These are phyloP conservation scores for Epistrophella euchroma DNA, from an alignment of 2,888 invertebrate species.

Conservation along the genomic window DNA sequence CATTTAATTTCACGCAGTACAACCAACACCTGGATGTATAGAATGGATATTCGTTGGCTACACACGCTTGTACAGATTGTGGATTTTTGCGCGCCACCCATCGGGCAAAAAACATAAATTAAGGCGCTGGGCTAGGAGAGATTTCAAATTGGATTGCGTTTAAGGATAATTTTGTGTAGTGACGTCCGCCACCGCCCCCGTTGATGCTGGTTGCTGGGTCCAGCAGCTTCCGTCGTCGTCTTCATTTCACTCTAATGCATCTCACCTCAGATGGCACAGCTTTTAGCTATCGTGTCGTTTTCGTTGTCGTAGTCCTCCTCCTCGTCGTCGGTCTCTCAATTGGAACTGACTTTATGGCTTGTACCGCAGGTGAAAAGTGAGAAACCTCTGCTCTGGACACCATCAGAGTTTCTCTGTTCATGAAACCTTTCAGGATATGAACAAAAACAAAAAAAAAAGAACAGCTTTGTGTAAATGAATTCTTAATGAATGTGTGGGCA, in stretches of 20 bases:
- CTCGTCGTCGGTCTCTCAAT: constrained; percentile 16
- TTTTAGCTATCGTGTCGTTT: constrained; percentile 6
- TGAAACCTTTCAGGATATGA: neutral
- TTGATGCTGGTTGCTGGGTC: constrained; percentile 29
- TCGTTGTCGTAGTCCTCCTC: neutral
- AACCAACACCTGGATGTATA: constrained; percentile 54
- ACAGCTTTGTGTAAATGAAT: constrained; percentile 51
- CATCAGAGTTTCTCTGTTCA: constrained; percentile 6
- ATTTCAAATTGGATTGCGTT: constrained; percentile 64
- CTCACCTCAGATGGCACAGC: constrained; percentile 6
- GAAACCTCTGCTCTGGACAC: constrained; percentile 37
- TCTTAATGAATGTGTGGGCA: constrained; percentile 54
- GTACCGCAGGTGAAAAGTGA: constrained; percentile 47
- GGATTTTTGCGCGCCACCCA: constrained; percentile 12
- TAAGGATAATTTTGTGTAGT: constrained; percentile 52
- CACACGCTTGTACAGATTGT: neutral
- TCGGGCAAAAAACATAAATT: constrained; percentile 50
- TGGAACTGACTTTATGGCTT: constrained; percentile 41
- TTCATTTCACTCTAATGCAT: constrained; percentile 42
- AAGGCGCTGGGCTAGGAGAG: constrained; percentile 37
- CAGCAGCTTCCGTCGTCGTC: constrained; percentile 31
- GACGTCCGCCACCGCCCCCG: neutral
- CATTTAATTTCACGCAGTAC: constrained; percentile 69
- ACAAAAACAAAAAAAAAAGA: constrained; percentile 28
- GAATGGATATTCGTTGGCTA: constrained; percentile 21